Evolutionary conservation across 1,140 invertebrate genomes (phyloP).

Genomic region (Leptestheria dahalacensis): DNA sequence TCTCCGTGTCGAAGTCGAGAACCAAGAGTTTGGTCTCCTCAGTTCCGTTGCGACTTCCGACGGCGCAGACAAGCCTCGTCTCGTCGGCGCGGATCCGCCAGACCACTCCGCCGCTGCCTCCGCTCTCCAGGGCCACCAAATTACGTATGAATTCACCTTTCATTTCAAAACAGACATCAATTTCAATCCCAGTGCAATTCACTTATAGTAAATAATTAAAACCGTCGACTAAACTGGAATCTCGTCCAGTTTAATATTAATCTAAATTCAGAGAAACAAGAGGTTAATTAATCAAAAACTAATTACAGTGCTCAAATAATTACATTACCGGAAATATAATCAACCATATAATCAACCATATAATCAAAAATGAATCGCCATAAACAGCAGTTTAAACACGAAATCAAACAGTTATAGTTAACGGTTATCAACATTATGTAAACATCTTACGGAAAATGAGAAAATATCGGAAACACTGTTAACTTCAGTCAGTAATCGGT

Average conservation of each 20-base stretch:
- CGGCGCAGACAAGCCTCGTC: constrained; percentile 93
- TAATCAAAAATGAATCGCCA: too few species aligned
- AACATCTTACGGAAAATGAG: too few species aligned
- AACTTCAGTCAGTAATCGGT: background rate
- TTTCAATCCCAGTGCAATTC: too few species aligned
- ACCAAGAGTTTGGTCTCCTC: constrained; percentile 98
- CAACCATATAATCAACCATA: background rate
- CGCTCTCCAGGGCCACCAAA: constrained; percentile 78
- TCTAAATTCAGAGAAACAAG: too few species aligned
- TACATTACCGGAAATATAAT: constrained; percentile 2
- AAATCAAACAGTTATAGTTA: too few species aligned
- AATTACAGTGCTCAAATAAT: background rate
- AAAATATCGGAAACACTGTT: constrained; percentile 5
- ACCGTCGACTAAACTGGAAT: too few species aligned
- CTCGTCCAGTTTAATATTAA: too few species aligned
- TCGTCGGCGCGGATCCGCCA: constrained; percentile 93
- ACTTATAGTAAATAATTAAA: too few species aligned
- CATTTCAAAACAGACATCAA: constrained; percentile 20
- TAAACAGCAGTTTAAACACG: too few species aligned
- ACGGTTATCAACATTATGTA: too few species aligned
- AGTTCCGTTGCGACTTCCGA: constrained; percentile 92
- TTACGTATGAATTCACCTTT: constrained; percentile 86
- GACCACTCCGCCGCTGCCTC: constrained; percentile 95
- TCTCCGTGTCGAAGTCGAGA: constrained; percentile 84
- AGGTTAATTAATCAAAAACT: constrained; percentile 11